Evolutionary conservation across 1,140 invertebrate species (phyloP), one percentile per base, ranked within the genome.

Genomic region (Zaprionus africanus): DNA sequence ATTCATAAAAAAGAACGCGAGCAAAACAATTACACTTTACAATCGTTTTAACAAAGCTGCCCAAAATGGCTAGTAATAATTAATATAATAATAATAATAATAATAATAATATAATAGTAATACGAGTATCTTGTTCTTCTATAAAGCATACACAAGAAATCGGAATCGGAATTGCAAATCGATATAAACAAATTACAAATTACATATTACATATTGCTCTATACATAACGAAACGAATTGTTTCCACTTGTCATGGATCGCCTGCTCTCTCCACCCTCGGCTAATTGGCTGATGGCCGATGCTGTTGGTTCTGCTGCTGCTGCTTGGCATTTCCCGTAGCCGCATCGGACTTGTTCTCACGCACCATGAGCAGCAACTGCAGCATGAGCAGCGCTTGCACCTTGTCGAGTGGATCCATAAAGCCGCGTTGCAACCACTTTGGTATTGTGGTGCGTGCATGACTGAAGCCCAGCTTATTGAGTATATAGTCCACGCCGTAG

Each of bases 391-490:
- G 93, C 13, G 96, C 95, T 24, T 97, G 94, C 38, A 98, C 94
- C 93, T 97, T 97, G 93, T 99, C 98, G 26, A 98, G 92, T 0
- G 98, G 98, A 94, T 99, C 99, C 95, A 99, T 98, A 79, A 98
- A 97, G 26, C 98, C 98, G 66, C 99, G 94, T 93, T 99, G 99
- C 93, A 99, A 95, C 98, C 99, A 99, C 94, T 99, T 99, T 19
- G 99, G 99, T 92, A 99, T 99, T 36, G 99, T 99, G 46, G 97
- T 98, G 49, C 98, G 94, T 3, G 99, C 99, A 93, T 99, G 99
- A 66, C 97, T 96, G 92, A 99, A 99, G 13, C 98, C 98, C 6
- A 99, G 94, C 93, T 99, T 98, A 93, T 99, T 98, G 36, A 99
- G 94, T 78, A 99, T 99, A 92, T 98, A 99, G 93, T 99, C 98